Evolutionary conservation across 1,140 invertebrate species (phyloP).

Genomic region (Bombus consobrinus): DNA sequence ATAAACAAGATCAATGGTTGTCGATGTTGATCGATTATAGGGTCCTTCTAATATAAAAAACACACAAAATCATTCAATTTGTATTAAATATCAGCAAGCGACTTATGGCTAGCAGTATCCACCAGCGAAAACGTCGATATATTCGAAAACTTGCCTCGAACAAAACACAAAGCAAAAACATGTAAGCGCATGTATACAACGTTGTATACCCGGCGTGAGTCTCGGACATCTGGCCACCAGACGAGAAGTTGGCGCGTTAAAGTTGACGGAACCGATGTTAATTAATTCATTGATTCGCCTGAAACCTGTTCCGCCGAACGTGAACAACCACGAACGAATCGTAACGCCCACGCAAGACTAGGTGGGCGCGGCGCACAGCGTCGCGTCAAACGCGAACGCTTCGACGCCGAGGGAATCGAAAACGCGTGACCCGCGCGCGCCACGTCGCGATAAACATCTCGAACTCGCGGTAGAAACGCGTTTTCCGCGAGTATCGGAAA

Average conservation of each 20-base stretch:
- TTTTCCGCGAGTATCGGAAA: conserved; percentile 64
- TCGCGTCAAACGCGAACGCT: background rate
- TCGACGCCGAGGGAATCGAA: background rate
- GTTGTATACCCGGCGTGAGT: too few relatives aligned
- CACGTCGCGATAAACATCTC: conserved; percentile 2
- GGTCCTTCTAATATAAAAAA: background rate
- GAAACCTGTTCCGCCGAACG: conserved; percentile 20
- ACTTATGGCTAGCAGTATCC: too few relatives aligned
- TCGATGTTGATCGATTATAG: too few relatives aligned
- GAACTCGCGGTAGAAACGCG: conserved; percentile 37
- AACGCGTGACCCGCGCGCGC: background rate
- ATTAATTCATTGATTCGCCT: conserved; percentile 23
- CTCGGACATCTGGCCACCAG: background rate
- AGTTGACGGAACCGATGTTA: conserved; percentile 10
- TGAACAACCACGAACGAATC: conserved; percentile 4
- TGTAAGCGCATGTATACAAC: too few relatives aligned
- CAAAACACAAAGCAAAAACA: too few relatives aligned
- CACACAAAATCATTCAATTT: too few relatives aligned
- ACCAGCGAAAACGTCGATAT: too few relatives aligned
- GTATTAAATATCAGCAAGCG: too few relatives aligned
- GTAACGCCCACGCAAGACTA: conserved; percentile 7
- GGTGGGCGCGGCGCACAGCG: background rate
- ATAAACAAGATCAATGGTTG: background rate
- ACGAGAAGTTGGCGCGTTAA: background rate
- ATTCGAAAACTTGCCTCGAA: too few relatives aligned